Base-by-base conservation (phyloP, 2,888 invertebrate species). In the Cartodere bifasciata region DNA sequence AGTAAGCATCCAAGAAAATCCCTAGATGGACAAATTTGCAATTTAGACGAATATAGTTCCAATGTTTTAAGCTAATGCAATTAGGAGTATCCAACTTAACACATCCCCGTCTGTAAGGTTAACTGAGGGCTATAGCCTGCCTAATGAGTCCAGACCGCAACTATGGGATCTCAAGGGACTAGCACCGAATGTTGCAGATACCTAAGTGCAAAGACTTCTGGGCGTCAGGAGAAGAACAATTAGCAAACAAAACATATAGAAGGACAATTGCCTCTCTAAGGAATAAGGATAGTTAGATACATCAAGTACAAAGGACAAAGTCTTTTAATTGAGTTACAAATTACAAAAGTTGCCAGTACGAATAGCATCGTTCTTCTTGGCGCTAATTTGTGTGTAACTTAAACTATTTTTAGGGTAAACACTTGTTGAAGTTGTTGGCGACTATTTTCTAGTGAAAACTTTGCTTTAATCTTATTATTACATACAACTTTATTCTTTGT, bases 41-140 rank as follows among this genome's bases (percentile, higher is more conserved):
- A 48, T 46, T 45, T 44, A 39, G 41, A 42, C 41, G 42, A 46
- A 46, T 41, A 45, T 43, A 42, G 44, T 49, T 50, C 40, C 44
- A 46, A 42, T 44, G 46, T 45, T 46, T 47, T 39, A 38, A 43
- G 47, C 42, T 49, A 52, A 53, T 46, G 52, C 45, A 52, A 53
- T 53, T 53, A 53, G 46, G 41, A 43, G 45, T 45, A 50, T 48
- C 46, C 47, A 43, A 33, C 43, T 46, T 44, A 51, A 49, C 48
- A 47, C 46, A 49, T 48, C 48, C 49, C 49, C 36, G 40, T 48
- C 45, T 48, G 47, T 49, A 49, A 49, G 46, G 47, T 48, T 45
- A 44, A 42, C 41, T 39, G 40, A 38, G 39, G 37, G 42, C 40
- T 39, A 38, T 7, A 11, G 5, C 10, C 24, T 7, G 9, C 46